Percentiles rank a stretch among this genome's conserved stretches.
phyloP scores from a whole-genome alignment of 2,797 vertebrate genomes.

The Clamator glandarius region DNA sequence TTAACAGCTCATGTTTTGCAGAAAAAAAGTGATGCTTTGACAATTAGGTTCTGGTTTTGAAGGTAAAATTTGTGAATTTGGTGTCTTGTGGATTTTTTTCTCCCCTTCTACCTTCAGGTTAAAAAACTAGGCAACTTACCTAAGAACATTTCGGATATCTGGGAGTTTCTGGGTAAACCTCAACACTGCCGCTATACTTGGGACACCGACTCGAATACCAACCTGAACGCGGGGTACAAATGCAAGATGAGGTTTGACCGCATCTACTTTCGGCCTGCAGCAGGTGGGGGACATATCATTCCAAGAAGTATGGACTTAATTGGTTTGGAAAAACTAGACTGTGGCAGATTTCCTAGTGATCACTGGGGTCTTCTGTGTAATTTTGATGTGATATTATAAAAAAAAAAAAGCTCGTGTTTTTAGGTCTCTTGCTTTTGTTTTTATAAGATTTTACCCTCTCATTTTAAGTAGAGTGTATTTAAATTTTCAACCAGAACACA shows the following conservation, averaged over 20 bases:
- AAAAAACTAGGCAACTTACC: conserved; percentile 85
- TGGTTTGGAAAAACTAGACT: conserved; percentile 93
- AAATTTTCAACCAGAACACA: background rate
- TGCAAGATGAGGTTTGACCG: conserved; percentile 92
- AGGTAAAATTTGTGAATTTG: background rate
- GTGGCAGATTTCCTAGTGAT: conserved; percentile 91
- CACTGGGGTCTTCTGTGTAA: conserved; percentile 96
- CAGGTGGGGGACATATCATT: conserved; percentile 67
- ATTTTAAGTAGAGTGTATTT: background rate
- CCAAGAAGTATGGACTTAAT: conserved; percentile 90
- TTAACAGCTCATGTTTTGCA: background rate
- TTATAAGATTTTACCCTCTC: background rate
- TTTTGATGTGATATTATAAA: conserved; percentile 79
- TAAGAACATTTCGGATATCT: conserved; percentile 82
- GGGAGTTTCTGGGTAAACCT: conserved; percentile 89
- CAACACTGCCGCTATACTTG: conserved; percentile 93
- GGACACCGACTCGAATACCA: conserved; percentile 92
- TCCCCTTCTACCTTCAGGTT: conserved; percentile 77
- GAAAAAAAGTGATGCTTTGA: background rate
- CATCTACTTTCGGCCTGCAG: conserved; percentile 83
- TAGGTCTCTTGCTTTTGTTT: background rate
- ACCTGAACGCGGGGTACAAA: conserved; percentile 77
- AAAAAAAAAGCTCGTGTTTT: background rate
- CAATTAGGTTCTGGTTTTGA: background rate
- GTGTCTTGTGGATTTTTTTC: background rate